These are phyloP conservation scores for Oophaga pumilio DNA, from an alignment of 2,113 vertebrate genomes.

Conservation along the genomic window DNA sequence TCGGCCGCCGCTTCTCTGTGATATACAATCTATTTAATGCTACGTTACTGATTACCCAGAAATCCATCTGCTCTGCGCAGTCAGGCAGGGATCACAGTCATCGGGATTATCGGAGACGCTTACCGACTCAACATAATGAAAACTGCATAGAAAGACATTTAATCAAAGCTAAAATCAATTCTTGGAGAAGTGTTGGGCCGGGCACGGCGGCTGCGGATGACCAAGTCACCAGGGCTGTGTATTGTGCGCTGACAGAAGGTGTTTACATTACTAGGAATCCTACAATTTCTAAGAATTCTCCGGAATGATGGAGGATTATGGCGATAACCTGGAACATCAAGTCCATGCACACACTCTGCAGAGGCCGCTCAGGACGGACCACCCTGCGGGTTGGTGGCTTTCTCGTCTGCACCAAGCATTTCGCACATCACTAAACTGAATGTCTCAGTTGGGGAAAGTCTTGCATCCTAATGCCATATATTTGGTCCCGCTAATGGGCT, in stretches of 20 bases:
- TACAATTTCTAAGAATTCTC: not conserved
- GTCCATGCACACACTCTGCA: slow-evolving; percentile 9
- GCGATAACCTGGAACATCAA: slow-evolving; percentile 21
- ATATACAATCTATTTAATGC: not conserved
- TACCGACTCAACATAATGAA: not conserved
- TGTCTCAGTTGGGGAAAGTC: not conserved
- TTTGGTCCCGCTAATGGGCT: not conserved
- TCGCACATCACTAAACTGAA: not conserved
- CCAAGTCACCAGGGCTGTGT: not conserved
- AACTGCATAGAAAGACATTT: not conserved
- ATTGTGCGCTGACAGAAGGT: not conserved
- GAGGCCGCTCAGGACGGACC: not conserved
- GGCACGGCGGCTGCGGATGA: not conserved
- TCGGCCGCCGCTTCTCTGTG: not conserved
- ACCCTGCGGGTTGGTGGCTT: not conserved
- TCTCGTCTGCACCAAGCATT: not conserved
- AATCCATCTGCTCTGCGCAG: not conserved
- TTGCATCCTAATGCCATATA: not conserved
- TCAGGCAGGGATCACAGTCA: not conserved
- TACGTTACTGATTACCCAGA: not conserved
- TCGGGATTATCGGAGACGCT: not conserved
- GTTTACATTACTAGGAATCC: slow-evolving; percentile 26
- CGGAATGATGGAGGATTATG: not conserved
- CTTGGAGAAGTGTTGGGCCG: not conserved
- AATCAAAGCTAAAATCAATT: not conserved